Conservation (phyloP, 2,113 vertebrate species). For the Amia ocellicauda region DNA sequence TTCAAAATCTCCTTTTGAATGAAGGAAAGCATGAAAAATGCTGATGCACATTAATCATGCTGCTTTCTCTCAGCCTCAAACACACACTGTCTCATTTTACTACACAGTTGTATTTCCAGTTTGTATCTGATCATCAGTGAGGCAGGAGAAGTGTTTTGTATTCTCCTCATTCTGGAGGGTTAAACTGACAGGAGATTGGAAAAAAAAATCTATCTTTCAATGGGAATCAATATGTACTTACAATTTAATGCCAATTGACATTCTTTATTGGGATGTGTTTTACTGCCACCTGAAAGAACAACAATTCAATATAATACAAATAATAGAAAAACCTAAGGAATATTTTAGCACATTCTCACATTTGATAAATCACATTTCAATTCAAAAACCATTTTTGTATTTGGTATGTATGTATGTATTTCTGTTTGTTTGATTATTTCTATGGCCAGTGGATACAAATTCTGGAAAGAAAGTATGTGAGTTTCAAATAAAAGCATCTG, state of each 20-base stretch:
- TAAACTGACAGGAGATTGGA: conserved; percentile 5
- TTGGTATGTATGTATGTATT: neutral
- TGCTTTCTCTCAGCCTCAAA: neutral
- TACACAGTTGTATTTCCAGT: neutral
- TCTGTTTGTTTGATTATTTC: neutral
- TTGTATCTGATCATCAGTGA: too few species aligned
- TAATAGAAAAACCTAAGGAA: conserved; percentile 7
- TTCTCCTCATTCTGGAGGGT: conserved; percentile 34
- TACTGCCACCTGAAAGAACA: neutral
- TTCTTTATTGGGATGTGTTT: neutral
- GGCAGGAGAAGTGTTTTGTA: conserved; percentile 33
- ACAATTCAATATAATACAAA: neutral
- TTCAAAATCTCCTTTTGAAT: neutral
- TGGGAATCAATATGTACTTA: neutral
- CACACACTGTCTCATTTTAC: too few species aligned
- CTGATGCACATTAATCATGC: neutral
- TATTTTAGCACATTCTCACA: neutral
- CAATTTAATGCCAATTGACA: neutral
- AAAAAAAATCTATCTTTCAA: neutral
- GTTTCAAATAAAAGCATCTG: too few species aligned
- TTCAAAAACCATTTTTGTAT: neutral
- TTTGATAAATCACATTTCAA: neutral
- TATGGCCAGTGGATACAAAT: neutral
- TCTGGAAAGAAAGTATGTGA: too few species aligned
- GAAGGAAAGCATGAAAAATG: too few species aligned